Evolutionary conservation across 2,113 vertebrate genomes (phyloP).

Genomic region (Turdus rufiventris): DNA sequence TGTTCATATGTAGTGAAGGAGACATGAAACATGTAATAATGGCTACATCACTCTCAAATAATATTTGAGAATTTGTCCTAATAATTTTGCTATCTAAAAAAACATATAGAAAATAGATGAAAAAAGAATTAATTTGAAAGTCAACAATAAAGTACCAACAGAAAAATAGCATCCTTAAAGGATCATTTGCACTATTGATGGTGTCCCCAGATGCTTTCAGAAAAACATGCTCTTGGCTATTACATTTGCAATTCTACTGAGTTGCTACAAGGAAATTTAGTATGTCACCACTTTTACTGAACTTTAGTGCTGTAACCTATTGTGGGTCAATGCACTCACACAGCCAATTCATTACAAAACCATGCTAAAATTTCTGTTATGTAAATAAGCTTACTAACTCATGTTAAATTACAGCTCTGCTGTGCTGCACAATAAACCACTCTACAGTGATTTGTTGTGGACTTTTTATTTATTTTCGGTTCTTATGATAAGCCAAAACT

Average conservation of each 20-base stretch:
- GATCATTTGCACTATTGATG: neutral
- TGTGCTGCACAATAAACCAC: neutral
- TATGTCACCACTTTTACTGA: neutral
- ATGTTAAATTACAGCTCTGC: conserved; percentile 8
- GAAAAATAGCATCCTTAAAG: neutral
- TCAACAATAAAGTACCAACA: neutral
- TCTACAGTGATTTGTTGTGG: neutral
- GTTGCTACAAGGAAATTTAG: conserved; percentile 1
- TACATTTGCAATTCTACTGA: neutral
- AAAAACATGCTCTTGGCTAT: conserved; percentile 11
- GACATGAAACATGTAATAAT: neutral
- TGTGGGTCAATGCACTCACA: neutral
- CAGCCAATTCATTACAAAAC: conserved; percentile 33
- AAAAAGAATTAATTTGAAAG: neutral
- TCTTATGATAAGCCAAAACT: neutral
- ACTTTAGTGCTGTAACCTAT: neutral
- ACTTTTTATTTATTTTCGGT: neutral
- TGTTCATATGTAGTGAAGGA: neutral
- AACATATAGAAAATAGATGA: neutral
- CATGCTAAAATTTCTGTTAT: conserved; percentile 35
- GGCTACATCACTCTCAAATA: neutral
- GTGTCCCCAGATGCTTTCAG: neutral
- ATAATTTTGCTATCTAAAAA: neutral
- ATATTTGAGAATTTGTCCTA: neutral
- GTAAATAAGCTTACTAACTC: conserved; percentile 15